Conservation (phyloP, 1,140 invertebrate species). For the Pentalonia nigronervosa region DNA sequence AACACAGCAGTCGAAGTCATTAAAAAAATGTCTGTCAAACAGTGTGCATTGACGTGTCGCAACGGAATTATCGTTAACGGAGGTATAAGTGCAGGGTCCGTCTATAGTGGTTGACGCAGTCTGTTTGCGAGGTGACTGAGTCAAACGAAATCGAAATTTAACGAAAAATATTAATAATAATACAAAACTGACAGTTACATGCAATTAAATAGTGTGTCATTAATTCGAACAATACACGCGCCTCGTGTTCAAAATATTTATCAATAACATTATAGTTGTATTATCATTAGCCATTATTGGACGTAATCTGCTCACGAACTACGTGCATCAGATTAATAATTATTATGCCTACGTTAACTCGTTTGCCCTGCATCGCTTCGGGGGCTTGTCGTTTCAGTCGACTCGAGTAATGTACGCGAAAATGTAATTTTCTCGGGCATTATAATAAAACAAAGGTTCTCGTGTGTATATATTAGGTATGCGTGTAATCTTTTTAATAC, state of each 20-base stretch:
- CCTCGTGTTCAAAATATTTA: background rate
- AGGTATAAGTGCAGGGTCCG: background rate
- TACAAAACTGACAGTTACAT: background rate
- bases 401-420: background rate
- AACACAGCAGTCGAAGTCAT: background rate
- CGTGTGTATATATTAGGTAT: background rate
- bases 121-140: background rate
- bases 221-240: background rate
- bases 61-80: background rate
- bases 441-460: background rate
- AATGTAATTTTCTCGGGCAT: background rate
- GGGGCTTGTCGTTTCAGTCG: background rate
- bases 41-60: background rate
- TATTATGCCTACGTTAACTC: background rate
- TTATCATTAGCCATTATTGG: background rate
- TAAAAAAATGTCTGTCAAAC: conserved; percentile 1
- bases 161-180: background rate
- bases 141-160: background rate
- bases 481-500: background rate
- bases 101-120: background rate
- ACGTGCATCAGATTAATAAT: background rate
- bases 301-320: conserved; percentile 27
- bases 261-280: background rate
- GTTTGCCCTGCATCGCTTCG: background rate
- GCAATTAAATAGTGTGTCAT: background rate